Conservation (phyloP, 1,140 invertebrate species). For the Cotesia vestalis region DNA sequence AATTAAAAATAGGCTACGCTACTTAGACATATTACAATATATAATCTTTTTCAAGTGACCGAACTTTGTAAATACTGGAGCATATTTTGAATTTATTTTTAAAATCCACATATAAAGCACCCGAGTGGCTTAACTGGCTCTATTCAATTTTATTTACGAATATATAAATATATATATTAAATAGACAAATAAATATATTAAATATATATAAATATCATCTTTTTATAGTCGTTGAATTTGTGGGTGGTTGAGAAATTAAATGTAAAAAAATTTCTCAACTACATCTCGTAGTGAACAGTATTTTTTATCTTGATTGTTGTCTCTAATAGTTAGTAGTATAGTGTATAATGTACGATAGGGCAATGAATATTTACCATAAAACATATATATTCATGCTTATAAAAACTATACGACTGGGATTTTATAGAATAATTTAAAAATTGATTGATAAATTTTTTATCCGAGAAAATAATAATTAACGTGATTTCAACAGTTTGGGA, state of each 20-base stretch:
- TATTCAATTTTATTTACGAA: neutral
- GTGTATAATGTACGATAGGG: slow-evolving; percentile 23
- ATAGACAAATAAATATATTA: too few relatives aligned
- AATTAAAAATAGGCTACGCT: neutral
- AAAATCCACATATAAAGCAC: slow-evolving; percentile 1
- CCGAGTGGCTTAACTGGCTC: slow-evolving; percentile 11
- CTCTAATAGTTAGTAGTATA: neutral
- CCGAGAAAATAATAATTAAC: neutral
- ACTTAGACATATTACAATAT: neutral
- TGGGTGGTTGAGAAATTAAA: neutral
- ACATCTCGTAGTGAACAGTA: slow-evolving; percentile 33
- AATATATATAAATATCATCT: neutral
- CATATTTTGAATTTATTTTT: neutral
- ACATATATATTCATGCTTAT: slow-evolving; percentile 7
- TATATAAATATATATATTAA: slow-evolving; percentile 7
- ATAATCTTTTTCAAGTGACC: neutral
- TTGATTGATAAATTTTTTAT: too few relatives aligned
- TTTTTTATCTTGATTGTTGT: slow-evolving; percentile 25
- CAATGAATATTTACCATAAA: slow-evolving; percentile 23
- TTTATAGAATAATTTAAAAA: slow-evolving; percentile 6
- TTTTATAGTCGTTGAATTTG: too few relatives aligned
- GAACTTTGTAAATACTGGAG: neutral
- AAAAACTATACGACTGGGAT: slow-evolving; percentile 15
- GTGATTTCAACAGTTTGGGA: slow-evolving; percentile 27
- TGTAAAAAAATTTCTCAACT: slow-evolving; percentile 11